These are phyloP conservation scores for Marmota monax DNA, from an alignment of 2,113 vertebrate genomes.

Conservation along the genomic window DNA sequence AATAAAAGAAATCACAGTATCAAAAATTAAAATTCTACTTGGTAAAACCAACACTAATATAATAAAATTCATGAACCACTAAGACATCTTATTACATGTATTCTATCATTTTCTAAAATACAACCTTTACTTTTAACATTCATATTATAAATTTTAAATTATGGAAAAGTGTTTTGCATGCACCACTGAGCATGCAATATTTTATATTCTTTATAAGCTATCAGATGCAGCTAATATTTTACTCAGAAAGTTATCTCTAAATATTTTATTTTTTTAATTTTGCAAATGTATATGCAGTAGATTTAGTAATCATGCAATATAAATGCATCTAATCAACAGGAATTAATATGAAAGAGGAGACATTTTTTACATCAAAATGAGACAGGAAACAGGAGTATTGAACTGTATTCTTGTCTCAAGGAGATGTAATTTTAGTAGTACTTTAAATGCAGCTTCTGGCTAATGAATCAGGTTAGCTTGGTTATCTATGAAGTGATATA, in stretches of 20 bases:
- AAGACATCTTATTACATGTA: constrained; percentile 49
- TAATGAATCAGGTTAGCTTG: constrained; percentile 67
- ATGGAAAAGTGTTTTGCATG: constrained; percentile 51
- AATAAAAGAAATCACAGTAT: constrained; percentile 41
- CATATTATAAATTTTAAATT: constrained; percentile 73
- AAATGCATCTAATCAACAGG: constrained; percentile 63
- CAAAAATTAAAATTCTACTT: constrained; percentile 48
- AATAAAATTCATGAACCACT: constrained; percentile 62
- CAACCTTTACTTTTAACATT: constrained; percentile 49
- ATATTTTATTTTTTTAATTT: constrained; percentile 62
- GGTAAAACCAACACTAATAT: constrained; percentile 55
- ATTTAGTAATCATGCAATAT: constrained; percentile 76
- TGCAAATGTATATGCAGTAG: constrained; percentile 71
- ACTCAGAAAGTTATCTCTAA: constrained; percentile 44
- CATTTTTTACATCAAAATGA: constrained; percentile 76
- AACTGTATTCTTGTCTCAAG: constrained; percentile 69
- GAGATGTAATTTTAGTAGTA: constrained; percentile 57
- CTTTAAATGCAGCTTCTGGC: constrained; percentile 68
- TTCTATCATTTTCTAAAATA: constrained; percentile 64
- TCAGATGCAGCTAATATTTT: constrained; percentile 69
- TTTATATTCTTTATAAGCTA: constrained; percentile 71
- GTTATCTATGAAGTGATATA: constrained; percentile 74
- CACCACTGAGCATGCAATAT: constrained; percentile 71
- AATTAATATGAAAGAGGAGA: constrained; percentile 60
- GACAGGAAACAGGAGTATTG: constrained; percentile 55